phyloP scores from a whole-genome alignment of 2,888 invertebrate genomes.

The Blastobasis adustella region DNA sequence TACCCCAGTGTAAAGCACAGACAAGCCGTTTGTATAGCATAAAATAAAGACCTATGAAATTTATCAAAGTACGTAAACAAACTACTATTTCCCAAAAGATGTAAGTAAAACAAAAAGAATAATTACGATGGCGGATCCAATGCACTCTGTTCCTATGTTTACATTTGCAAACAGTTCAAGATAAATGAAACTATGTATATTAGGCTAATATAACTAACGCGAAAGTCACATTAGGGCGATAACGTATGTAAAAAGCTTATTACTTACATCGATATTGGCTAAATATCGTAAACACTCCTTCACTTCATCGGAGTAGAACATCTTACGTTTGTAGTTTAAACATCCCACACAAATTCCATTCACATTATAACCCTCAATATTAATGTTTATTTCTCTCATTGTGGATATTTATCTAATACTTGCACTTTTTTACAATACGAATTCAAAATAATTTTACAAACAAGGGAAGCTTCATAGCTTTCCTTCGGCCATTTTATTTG shows the following conservation, averaged over 20 bases:
- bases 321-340: constrained; percentile 57
- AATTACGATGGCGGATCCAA: constrained; percentile 45
- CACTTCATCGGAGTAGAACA: constrained; percentile 44
- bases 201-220: not conserved
- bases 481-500: constrained; percentile 56
- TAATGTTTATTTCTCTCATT: constrained; percentile 65
- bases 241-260: not conserved
- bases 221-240: not conserved
- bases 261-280: constrained; percentile 59
- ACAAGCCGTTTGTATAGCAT: no score
- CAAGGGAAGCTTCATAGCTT: constrained; percentile 59
- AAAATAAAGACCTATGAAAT: no score
- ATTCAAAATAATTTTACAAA: constrained; percentile 33
- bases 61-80: no score
- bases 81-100: no score
- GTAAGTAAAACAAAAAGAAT: constrained; percentile 16
- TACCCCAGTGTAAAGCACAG: no score
- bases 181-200: constrained; percentile 22
- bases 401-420: constrained; percentile 12
- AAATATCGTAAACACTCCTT: constrained; percentile 49
- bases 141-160: constrained; percentile 52
- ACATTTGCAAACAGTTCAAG: constrained; percentile 20
- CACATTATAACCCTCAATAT: constrained; percentile 66
- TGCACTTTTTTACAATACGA: not conserved
- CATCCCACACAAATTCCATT: constrained; percentile 67